These are phyloP conservation scores for Stictocephala bisonia DNA, from an alignment of 2,888 invertebrate species.

Conservation along the genomic window DNA sequence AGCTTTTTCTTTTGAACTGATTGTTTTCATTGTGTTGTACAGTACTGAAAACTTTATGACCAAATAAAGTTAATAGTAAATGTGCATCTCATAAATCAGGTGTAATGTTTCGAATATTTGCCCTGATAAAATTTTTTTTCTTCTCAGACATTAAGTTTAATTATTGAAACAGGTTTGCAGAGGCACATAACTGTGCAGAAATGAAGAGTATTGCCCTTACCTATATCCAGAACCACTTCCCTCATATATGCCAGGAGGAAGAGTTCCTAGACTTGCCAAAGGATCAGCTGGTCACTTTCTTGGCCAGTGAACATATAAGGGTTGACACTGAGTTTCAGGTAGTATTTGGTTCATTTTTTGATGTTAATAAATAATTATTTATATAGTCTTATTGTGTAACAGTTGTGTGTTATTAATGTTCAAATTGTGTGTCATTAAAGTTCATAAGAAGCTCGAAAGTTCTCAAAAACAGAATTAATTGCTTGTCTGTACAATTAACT, in stretches of 20 bases:
- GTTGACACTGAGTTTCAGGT: slow-evolving; percentile 93
- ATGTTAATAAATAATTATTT: background rate
- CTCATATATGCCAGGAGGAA: slow-evolving; percentile 81
- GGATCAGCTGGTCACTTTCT: slow-evolving; percentile 78
- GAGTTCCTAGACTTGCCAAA: slow-evolving; percentile 87
- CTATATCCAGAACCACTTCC: slow-evolving; percentile 88
- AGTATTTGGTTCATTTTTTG: slow-evolving; percentile 38
- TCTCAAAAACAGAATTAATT: too few species aligned
- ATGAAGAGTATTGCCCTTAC: slow-evolving; percentile 81
- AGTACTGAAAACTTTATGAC: too few species aligned
- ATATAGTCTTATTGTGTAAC: too few species aligned
- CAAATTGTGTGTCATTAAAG: too few species aligned
- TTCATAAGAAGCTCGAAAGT: too few species aligned
- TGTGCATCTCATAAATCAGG: too few species aligned
- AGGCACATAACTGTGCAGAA: slow-evolving; percentile 84
- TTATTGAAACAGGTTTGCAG: slow-evolving; percentile 85
- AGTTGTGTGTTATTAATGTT: too few species aligned
- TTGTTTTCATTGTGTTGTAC: too few species aligned
- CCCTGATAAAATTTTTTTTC: slow-evolving; percentile 10
- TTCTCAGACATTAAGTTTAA: slow-evolving; percentile 26
- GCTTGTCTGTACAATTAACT: too few species aligned
- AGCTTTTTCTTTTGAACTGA: too few species aligned
- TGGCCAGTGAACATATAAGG: slow-evolving; percentile 86
- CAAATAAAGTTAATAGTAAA: too few species aligned
- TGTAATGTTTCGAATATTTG: too few species aligned